Evolutionary conservation across 2,888 invertebrate species (phyloP), one percentile per base, ranked within the genome.

Genomic region (Entomobrya multifasciata): DNA sequence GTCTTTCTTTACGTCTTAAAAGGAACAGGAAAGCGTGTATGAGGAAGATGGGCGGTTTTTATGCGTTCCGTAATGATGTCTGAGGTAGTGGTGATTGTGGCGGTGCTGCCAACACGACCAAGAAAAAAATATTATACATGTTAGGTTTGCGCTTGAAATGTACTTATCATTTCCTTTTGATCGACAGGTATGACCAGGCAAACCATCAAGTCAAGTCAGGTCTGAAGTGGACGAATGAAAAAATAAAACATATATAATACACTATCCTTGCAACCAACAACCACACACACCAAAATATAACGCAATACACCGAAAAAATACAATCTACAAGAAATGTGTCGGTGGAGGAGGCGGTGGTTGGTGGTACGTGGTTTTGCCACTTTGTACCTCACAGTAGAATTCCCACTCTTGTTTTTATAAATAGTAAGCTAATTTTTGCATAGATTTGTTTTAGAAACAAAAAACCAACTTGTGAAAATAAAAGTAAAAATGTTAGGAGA

Each of bases 131-230:
- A 60, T 78, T 49, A 60, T 20, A 15, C 47, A 47, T 70, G 6
- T 13, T 70, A n/a, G 41, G 41, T 15, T 67, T 70, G 47, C 47
- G 30, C 52, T 52, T 49, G 41, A 72, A 86, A 55, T 47, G 36
- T 57, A 67, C 80, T 86, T 86, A 81, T 86, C 86, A 86, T 86
- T 86, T 86, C 81, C 86, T 76, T 49, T 47, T 81, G 86, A 86
- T 86, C 86, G 86, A 86, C 86, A 81, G 65, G 72, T 72, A 72
- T 72, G 72, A 49, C 72, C 49, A 72, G 27, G 27, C 5, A 72
- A 30, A 70, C n/a, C 36, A 65, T 41, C 17, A 36, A 17, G 52
- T 17, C 1, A 52, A 65, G 11, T 20, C n/a, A 65, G 17, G 4
- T 36, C 36, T 36, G 36, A n/a, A 36, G 36, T 36, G 36, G 8